Conservation (phyloP, 1,140 invertebrate species). For the Orius insidiosus region DNA sequence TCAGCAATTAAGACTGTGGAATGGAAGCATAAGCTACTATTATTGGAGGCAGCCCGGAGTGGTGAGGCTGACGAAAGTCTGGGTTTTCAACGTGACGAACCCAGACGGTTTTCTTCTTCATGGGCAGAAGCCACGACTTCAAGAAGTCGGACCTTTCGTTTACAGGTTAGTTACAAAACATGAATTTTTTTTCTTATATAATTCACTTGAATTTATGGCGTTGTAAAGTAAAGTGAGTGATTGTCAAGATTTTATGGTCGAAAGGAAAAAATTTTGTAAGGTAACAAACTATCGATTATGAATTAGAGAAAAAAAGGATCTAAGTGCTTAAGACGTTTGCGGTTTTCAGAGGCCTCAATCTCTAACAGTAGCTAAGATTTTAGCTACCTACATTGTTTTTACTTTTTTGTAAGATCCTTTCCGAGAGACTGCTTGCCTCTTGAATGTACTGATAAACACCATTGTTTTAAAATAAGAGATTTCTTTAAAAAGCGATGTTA, state of each 20-base stretch:
- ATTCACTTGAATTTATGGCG: not conserved
- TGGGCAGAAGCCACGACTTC: constrained; percentile 61
- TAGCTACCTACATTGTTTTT: too few species aligned
- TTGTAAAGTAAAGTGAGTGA: constrained; percentile 1
- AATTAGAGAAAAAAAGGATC: too few species aligned
- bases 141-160: constrained; percentile 69
- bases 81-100: constrained; percentile 78
- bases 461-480: too few species aligned
- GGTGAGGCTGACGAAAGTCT: constrained; percentile 72
- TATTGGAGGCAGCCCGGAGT: constrained; percentile 76
- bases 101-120: constrained; percentile 58
- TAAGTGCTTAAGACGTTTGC: too few species aligned
- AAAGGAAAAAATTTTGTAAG: not conserved
- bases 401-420: too few species aligned
- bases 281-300: too few species aligned
- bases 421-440: too few species aligned
- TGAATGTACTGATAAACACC: too few species aligned
- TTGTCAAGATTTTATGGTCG: not conserved
- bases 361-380: too few species aligned
- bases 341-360: too few species aligned
- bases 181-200: not conserved
- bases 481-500: too few species aligned
- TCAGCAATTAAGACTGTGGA: constrained; percentile 67
- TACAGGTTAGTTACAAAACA: constrained; percentile 45
- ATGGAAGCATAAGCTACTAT: constrained; percentile 68